Evolutionary conservation across 1,140 invertebrate genomes (phyloP).

Genomic region (Drosophila leontia): DNA sequence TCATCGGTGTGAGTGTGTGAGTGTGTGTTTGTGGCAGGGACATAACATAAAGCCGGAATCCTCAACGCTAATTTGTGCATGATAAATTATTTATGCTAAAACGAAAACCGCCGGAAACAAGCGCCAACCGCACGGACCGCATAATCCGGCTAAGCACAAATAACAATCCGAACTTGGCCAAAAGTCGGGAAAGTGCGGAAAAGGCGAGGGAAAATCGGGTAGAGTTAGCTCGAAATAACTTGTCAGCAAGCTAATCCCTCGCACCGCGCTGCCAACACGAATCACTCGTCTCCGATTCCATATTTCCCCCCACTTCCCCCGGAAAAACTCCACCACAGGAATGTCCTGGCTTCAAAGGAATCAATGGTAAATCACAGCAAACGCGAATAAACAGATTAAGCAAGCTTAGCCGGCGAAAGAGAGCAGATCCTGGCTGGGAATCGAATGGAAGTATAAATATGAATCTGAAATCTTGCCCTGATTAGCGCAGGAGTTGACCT

Average conservation of each 20-base stretch:
- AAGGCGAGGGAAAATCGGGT: neutral
- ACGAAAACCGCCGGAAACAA: conserved; percentile 49
- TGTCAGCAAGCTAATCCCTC: conserved; percentile 53
- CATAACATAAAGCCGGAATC: conserved; percentile 63
- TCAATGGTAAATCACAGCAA: conserved; percentile 43
- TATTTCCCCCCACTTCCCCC: neutral
- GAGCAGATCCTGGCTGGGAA: neutral
- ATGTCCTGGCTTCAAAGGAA: conserved; percentile 39
- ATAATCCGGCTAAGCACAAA: conserved; percentile 58
- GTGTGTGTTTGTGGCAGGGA: conserved; percentile 37
- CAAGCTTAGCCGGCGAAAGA: conserved; percentile 6
- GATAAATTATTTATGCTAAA: conserved; percentile 84
- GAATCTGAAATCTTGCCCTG: neutral
- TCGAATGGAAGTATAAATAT: neutral
- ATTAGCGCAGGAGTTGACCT: neutral
- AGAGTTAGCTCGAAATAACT: conserved; percentile 25
- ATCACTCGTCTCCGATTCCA: conserved; percentile 40
- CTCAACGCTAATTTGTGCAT: conserved; percentile 80
- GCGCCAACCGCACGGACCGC: conserved; percentile 30
- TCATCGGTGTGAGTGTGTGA: conserved; percentile 42
- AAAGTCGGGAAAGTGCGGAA: conserved; percentile 8
- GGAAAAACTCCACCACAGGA: conserved; percentile 15
- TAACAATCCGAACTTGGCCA: conserved; percentile 56
- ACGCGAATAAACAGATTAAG: conserved; percentile 51
- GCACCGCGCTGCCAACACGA: conserved; percentile 40